These are phyloP conservation scores for Porphyrio hochstetteri DNA, from an alignment of 2,113 vertebrate genomes.

Conservation along the genomic window DNA sequence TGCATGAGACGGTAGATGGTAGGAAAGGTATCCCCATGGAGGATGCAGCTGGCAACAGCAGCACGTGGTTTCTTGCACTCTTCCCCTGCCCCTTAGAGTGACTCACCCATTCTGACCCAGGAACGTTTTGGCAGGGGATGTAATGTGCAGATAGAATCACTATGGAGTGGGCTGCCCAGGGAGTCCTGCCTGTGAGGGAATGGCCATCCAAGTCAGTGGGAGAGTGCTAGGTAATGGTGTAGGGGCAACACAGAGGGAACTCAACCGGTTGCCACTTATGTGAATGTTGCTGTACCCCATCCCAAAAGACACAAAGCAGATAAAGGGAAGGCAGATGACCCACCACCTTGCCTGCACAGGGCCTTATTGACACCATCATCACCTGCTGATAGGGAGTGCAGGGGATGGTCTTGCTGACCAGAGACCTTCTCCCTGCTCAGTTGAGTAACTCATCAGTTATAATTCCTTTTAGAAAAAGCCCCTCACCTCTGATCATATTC, in stretches of 20 bases:
- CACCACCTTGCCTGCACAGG: background rate
- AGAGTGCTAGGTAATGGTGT: background rate
- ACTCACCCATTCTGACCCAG: background rate
- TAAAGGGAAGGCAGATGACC: background rate
- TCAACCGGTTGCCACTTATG: background rate
- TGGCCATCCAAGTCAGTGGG: background rate
- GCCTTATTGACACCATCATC: background rate
- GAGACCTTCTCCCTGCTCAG: background rate
- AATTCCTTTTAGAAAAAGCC: background rate
- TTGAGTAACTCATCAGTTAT: background rate
- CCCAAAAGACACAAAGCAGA: background rate
- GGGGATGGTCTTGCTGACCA: background rate
- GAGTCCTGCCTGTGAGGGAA: background rate
- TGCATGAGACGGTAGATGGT: background rate
- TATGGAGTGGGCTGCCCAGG: background rate
- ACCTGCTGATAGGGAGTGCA: background rate
- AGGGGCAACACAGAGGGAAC: background rate
- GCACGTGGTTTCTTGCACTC: background rate
- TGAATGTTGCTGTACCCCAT: background rate
- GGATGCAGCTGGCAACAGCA: background rate
- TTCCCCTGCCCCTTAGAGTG: fast-evolving
- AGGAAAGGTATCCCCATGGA: background rate
- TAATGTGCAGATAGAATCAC: background rate
- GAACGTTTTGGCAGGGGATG: background rate
- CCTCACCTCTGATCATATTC: background rate